Evolutionary conservation across 2,797 vertebrate genomes (phyloP).

Genomic region (Odontamblyopus lacepedii): DNA sequence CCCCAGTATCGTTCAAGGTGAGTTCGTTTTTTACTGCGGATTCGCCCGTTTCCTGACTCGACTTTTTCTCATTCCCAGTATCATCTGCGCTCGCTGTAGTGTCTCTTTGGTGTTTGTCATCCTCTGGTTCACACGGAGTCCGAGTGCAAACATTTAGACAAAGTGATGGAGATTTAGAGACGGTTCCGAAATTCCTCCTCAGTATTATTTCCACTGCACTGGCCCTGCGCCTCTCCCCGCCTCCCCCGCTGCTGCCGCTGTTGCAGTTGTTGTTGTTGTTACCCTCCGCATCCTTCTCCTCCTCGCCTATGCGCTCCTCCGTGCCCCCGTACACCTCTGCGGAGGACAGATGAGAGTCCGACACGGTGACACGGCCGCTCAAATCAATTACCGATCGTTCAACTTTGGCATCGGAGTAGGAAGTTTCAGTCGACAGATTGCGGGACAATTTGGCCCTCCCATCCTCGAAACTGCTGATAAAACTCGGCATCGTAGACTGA

Average conservation of each 20-base stretch:
- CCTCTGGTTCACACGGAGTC: slow-evolving; percentile 41
- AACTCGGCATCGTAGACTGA: slow-evolving; percentile 69
- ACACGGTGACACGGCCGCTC: slow-evolving; percentile 47
- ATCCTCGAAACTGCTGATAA: slow-evolving; percentile 66
- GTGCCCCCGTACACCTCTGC: slow-evolving; percentile 38
- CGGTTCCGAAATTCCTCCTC: slow-evolving; percentile 67
- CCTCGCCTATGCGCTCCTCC: slow-evolving; percentile 32
- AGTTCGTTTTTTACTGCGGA: slow-evolving; percentile 49
- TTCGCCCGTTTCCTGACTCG: slow-evolving; percentile 38
- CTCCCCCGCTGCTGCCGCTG: slow-evolving; percentile 28
- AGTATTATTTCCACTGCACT: slow-evolving; percentile 75
- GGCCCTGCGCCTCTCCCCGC: slow-evolving; percentile 50
- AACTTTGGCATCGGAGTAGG: slow-evolving; percentile 59
- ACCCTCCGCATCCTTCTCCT: slow-evolving; percentile 52
- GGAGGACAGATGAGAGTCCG: slow-evolving; percentile 43
- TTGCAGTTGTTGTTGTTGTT: slow-evolving; percentile 72
- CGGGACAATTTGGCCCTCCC: slow-evolving; percentile 58
- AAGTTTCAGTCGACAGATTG: slow-evolving; percentile 57
- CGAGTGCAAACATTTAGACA: slow-evolving; percentile 20
- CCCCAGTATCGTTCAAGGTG: slow-evolving; percentile 35
- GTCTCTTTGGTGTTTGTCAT: slow-evolving; percentile 25
- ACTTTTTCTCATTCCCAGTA: slow-evolving; percentile 31
- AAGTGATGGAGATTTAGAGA: slow-evolving; percentile 47
- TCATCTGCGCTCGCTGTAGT: neutral
- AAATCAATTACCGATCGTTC: slow-evolving; percentile 60